A percentile compares a stretch with the other conserved stretches of the same genome.
Conservation (phyloP, 2,113 vertebrate species). For the Nymphicus hollandicus region DNA sequence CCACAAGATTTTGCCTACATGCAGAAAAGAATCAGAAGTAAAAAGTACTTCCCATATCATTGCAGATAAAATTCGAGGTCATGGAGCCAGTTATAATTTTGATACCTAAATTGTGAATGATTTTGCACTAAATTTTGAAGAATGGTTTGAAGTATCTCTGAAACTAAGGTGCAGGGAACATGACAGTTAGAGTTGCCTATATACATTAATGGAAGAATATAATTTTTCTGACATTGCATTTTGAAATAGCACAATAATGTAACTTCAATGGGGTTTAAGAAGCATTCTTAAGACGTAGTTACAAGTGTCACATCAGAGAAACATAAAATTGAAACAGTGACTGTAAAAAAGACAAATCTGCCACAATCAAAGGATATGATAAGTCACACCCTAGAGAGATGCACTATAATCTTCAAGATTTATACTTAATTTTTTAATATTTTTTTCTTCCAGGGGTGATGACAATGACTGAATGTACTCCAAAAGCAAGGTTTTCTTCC, state of each 20-base stretch:
- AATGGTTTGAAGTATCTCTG: background rate
- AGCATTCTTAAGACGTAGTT: background rate
- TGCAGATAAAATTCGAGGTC: background rate
- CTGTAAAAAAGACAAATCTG: background rate
- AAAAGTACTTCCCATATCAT: background rate
- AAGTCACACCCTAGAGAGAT: background rate
- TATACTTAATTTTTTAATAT: background rate
- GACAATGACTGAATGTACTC: background rate
- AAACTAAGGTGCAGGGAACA: background rate
- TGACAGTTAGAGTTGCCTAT: background rate
- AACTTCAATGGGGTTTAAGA: background rate
- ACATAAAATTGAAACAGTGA: background rate
- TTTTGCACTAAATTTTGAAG: background rate
- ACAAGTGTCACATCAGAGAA: background rate
- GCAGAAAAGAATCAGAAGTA: background rate
- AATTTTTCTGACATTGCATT: background rate
- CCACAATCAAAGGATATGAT: background rate
- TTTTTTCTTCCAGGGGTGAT: background rate
- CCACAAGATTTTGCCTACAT: background rate
- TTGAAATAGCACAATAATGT: background rate
- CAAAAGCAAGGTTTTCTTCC: background rate
- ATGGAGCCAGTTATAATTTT: background rate
- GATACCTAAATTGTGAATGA: background rate
- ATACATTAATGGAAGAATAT: background rate
- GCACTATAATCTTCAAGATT: background rate